Base-by-base conservation (phyloP, 2,113 vertebrate genomes). In the Tragulus kanchil region DNA sequence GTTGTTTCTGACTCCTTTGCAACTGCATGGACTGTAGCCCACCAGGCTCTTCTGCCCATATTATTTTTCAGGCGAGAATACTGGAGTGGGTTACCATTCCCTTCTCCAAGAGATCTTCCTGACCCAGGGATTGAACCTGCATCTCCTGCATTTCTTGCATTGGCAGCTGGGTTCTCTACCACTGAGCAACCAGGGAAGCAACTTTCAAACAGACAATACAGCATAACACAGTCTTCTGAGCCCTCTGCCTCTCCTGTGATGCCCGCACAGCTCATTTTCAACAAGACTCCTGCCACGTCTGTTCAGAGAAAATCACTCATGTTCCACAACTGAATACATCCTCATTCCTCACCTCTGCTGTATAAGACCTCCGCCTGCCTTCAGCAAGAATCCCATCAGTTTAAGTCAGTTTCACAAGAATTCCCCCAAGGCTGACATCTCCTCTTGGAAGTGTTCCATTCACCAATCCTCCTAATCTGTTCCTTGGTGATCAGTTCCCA, bases 391-490 rank as follows among this genome's bases (percentile, higher is more conserved):
- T 36, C 36, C 48, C 7, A 23, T 61, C 14, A 8, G 0, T 45
- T 45, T 25, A 45, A 28, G 75, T 59, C 21, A 12, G 64, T 19
- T 90, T 75, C 45, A 21, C 36, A 23, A 89, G 86, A 69, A 31
- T 3, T 16, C 25, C 1, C 10, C 81, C 19, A 25, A 2, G 6
- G 67, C 23, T 16, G 23, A 15, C 17, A 16, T 65, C 19, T 59
- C 17, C 23, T 45, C n/a, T 0, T 25, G 13, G 15, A 16, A 65
- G 65, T 56, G 56, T 65, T 59, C 62, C 21, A 10, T 10, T 48
- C 19, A 13, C 9, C 1, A 2, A 1, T 15, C 26, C 10, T 19
- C 8, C 4, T 8, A 28, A 50, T 4, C 36, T 50, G 10, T 8
- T 90, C 23, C 26, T 48, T 54, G 58, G 1, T 21, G 61, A 4